These are phyloP conservation scores for Gallinago jamesoni DNA, from an alignment of 2,113 vertebrate genomes.

Conservation along the genomic window DNA sequence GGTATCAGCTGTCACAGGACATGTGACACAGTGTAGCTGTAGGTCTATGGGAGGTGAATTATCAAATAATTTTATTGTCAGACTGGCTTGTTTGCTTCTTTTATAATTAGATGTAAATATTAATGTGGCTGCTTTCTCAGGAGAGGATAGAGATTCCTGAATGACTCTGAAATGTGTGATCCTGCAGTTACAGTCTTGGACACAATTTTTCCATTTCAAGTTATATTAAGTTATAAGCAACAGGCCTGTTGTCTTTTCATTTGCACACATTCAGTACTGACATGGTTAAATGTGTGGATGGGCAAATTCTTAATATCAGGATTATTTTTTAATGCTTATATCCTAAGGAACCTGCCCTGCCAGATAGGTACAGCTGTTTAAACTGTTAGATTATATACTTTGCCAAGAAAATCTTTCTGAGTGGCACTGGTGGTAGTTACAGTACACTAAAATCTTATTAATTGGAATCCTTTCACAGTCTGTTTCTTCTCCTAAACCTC, in stretches of 20 bases:
- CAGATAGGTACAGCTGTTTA: background rate
- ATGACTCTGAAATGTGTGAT: background rate
- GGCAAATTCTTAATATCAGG: background rate
- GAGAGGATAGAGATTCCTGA: background rate
- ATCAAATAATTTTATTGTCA: background rate
- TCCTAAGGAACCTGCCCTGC: background rate
- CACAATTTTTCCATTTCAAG: background rate
- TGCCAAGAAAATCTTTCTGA: background rate
- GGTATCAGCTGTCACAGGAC: background rate
- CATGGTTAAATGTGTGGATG: background rate
- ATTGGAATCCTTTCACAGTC: background rate
- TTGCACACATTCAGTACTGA: background rate
- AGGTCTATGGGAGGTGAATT: background rate
- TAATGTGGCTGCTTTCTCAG: background rate
- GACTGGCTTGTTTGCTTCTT: background rate
- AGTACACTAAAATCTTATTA: slow-evolving; percentile 3
- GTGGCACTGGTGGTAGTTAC: background rate
- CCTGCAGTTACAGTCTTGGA: background rate
- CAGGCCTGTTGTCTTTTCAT: background rate
- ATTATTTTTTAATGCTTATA: background rate
- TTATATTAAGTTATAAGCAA: background rate
- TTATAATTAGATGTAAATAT: background rate
- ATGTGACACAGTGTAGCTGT: background rate
- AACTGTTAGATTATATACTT: background rate
- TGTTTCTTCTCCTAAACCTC: background rate